Percentiles rank a stretch among this genome's conserved stretches.
These are phyloP conservation scores for Platalea minor DNA, from an alignment of 2,797 vertebrate species.

Conservation along the genomic window DNA sequence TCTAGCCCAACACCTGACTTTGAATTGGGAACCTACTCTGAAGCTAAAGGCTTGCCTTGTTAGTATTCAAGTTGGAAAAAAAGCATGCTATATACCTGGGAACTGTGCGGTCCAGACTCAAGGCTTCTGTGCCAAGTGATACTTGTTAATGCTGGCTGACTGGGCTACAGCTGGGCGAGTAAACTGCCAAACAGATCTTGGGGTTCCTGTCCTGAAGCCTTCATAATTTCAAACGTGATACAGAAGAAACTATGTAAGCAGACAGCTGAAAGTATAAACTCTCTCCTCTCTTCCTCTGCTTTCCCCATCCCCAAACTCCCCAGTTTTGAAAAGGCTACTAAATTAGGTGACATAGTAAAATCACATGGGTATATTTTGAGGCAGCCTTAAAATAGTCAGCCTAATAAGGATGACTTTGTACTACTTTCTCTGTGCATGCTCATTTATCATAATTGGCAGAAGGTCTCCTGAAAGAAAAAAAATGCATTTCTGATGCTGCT, in stretches of 20 bases:
- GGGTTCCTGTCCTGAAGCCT: not conserved
- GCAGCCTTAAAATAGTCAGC: constrained; percentile 50
- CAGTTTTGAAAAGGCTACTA: not conserved
- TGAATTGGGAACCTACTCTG: not conserved
- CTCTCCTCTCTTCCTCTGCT: not conserved
- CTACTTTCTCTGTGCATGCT: constrained; percentile 23
- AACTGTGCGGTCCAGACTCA: not conserved
- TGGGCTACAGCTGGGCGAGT: not conserved
- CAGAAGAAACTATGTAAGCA: not conserved
- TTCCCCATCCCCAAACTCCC: not conserved
- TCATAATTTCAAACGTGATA: not conserved
- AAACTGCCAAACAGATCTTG: not conserved
- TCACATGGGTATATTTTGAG: not conserved
- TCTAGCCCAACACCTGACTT: not conserved
- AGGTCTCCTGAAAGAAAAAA: not conserved
- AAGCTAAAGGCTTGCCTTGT: not conserved
- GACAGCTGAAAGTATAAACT: not conserved
- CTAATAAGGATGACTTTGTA: constrained; percentile 56
- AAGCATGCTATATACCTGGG: not conserved
- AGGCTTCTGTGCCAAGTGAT: not conserved
- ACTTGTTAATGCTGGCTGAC: not conserved
- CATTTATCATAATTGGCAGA: not conserved
- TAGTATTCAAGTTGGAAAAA: not conserved
- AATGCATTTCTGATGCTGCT: not conserved
- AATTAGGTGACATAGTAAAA: constrained; percentile 46